phyloP scores from a whole-genome alignment of 2,113 vertebrate genomes.

The Ceyx margarethae region DNA sequence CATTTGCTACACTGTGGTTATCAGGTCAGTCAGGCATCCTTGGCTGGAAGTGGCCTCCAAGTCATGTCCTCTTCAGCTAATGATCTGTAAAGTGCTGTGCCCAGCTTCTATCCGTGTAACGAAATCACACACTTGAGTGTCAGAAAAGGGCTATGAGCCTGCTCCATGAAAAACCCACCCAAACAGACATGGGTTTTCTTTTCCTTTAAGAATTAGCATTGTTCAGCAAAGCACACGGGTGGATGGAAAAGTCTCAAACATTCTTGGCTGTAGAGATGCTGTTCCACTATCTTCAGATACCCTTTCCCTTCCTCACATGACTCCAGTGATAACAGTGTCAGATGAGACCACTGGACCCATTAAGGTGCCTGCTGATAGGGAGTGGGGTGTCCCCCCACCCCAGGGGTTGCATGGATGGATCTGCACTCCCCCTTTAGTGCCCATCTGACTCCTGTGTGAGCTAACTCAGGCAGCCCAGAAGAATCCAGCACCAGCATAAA shows the following conservation, averaged over 20 bases:
- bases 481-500: no score
- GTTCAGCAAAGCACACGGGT: fast-evolving
- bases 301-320: no score
- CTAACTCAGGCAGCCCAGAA: no score
- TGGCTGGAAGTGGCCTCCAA: neutral
- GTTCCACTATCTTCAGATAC: no score
- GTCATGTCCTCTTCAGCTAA: neutral
- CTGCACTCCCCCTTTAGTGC: no score
- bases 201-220: neutral
- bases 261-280: neutral
- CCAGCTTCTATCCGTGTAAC: neutral
- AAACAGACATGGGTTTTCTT: neutral
- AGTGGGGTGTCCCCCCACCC: no score
- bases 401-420: no score
- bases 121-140: fast-evolving
- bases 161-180: neutral
- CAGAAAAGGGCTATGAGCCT: neutral
- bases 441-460: no score
- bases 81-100: neutral
- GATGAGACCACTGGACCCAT: no score
- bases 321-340: no score
- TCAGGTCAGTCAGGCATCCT: slow-evolving; percentile 5
- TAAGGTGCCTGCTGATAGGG: no score
- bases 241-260: neutral
- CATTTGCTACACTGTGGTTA: slow-evolving; percentile 25